Base-by-base conservation (phyloP, 2,888 invertebrate species). In the Acholoe squamosa region DNA sequence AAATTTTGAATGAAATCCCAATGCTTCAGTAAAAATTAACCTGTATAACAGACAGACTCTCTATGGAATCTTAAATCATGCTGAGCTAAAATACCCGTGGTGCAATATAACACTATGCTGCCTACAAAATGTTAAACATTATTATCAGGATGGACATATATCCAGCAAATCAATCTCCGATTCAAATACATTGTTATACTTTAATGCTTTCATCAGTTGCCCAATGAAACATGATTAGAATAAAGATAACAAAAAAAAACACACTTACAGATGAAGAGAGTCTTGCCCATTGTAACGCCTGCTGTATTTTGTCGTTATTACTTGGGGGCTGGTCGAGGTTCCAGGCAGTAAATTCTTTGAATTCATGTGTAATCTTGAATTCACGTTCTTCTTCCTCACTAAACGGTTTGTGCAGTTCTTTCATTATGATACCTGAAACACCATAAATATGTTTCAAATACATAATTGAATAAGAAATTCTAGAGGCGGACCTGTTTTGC, bases 301-400 rank as follows among this genome's bases (percentile, higher is more conserved):
- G 67, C 19, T 67, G 89, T 56, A 89, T 67, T 43, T 89, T 89
- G 89, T 89, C 89, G 16, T 89, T 22, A n/a, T 28, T 43, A 14
- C 33, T 67, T 16, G 61, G 67, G 0, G 71, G 61, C 19, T 31
- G 34, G 33, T 89, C 89, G 5, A 89, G 56, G 67, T 89, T 89
- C 89, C 89, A 89, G 1, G n/a, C 0, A 0, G 89, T 89, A 34
- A 33, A 89, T 43, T 89, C 61, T 61, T 10, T 61, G 25, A 89
- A 89, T 28, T 89, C n/a, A 33, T 89, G 89, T 0, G 61, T 67
- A n/a, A 89, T 43, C 33, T 22, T 61, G 19, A 89, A 89, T 34
- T 89, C 67, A 19, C 89, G 61, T n/a, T 89, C 89, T 25, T 89
- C 89, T 28, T 89, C 89, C 43, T 89, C 89, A 28, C 43, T 67